phyloP scores from a whole-genome alignment of 2,888 invertebrate species.

The Hypselothyrea guttata region DNA sequence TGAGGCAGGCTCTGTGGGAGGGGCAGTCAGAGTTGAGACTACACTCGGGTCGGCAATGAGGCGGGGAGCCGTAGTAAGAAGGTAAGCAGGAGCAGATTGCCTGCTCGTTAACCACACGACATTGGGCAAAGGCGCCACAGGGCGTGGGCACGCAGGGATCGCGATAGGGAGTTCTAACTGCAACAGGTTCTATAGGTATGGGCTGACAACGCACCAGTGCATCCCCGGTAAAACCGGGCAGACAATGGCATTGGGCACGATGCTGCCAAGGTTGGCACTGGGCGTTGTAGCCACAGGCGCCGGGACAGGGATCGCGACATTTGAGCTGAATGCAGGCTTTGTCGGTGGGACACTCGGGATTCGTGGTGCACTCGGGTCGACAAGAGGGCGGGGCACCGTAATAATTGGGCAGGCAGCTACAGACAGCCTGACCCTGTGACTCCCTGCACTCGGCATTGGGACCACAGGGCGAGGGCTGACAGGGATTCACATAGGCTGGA shows the following conservation, averaged over 20 bases:
- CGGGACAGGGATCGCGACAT: slow-evolving; percentile 85
- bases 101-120: slow-evolving; percentile 85
- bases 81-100: slow-evolving; percentile 86
- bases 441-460: slow-evolving; percentile 88
- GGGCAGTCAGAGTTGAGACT: slow-evolving; percentile 87
- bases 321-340: slow-evolving; percentile 85
- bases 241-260: slow-evolving; percentile 85
- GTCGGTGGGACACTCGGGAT: slow-evolving; percentile 84
- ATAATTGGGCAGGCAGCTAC: slow-evolving; percentile 85
- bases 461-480: slow-evolving; percentile 90
- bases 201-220: slow-evolving; percentile 87
- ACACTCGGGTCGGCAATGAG: slow-evolving; percentile 88
- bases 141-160: slow-evolving; percentile 87
- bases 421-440: slow-evolving; percentile 85
- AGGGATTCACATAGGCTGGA: slow-evolving; percentile 84
- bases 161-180: slow-evolving; percentile 56
- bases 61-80: slow-evolving; percentile 87
- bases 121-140: slow-evolving; percentile 87
- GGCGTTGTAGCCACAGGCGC: slow-evolving; percentile 86
- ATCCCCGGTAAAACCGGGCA: slow-evolving; percentile 86
- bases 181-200: slow-evolving; percentile 68
- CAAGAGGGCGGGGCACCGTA: slow-evolving; percentile 87
- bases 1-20: slow-evolving; percentile 86
- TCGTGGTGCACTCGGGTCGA: slow-evolving; percentile 86
- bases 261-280: slow-evolving; percentile 85